Conservation (phyloP, 2,888 invertebrate genomes). For the Drosophila pegasa region DNA sequence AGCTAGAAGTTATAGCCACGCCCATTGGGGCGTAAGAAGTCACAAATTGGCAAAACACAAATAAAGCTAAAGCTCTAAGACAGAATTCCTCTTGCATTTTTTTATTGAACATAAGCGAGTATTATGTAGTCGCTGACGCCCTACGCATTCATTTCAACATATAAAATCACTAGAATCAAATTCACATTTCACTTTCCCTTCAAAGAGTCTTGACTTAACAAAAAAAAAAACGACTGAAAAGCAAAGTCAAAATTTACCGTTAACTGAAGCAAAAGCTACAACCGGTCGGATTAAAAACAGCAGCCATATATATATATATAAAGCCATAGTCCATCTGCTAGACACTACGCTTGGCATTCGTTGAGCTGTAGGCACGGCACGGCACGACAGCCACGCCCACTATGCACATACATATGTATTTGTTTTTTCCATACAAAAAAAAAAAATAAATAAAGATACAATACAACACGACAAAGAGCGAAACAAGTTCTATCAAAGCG, state of each 20-base stretch:
- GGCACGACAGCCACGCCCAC: background rate
- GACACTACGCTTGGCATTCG: background rate
- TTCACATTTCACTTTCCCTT: background rate
- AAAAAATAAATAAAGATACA: background rate
- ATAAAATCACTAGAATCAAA: background rate
- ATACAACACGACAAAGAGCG: background rate
- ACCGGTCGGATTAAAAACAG: background rate
- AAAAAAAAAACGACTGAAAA: background rate
- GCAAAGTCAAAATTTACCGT: background rate
- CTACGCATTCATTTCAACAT: background rate
- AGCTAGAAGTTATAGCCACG: too few relatives aligned
- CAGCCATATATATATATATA: background rate
- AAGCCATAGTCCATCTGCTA: background rate
- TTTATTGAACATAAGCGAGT: background rate
- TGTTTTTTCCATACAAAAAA: background rate
- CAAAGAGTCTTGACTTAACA: background rate
- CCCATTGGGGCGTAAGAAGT: too few relatives aligned
- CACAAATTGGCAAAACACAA: too few relatives aligned
- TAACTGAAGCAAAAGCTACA: background rate
- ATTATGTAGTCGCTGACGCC: background rate
- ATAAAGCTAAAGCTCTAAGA: too few relatives aligned
- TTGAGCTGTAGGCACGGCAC: background rate
- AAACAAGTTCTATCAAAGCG: constrained; percentile 61
- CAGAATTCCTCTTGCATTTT: too few relatives aligned
- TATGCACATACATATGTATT: background rate